Evolutionary conservation across 92 coral and sea anemone species (phyloP).

Genomic region (Phenganax subtilis): DNA sequence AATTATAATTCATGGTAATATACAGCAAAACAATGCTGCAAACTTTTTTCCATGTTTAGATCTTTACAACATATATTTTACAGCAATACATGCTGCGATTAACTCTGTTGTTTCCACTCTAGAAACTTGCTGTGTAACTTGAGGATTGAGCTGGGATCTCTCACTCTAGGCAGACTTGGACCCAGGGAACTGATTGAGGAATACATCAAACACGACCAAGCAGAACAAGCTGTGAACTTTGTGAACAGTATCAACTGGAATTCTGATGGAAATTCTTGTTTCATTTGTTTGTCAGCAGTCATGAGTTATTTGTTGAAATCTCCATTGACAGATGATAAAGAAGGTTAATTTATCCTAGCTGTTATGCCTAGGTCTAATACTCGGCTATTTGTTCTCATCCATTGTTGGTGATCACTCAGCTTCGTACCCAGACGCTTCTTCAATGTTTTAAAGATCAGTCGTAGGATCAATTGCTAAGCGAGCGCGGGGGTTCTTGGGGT

Average conservation of each 20-base stretch:
- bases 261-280: slow-evolving; percentile 78
- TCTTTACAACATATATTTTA: no score
- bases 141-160: slow-evolving; percentile 83
- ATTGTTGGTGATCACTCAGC: no score
- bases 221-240: slow-evolving; percentile 95
- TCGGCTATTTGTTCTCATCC: no score
- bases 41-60: no score
- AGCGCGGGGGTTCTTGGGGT: no score
- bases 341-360: slow-evolving; percentile 46
- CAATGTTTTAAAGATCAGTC: no score
- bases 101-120: background rate
- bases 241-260: slow-evolving; percentile 98
- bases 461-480: no score
- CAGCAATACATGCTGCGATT: no score
- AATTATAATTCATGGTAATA: no score
- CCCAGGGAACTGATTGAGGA: slow-evolving; percentile 77
- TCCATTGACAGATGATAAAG: slow-evolving; percentile 77
- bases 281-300: slow-evolving; percentile 75
- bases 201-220: slow-evolving; percentile 83
- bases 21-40: background rate
- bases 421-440: no score
- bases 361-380: no score
- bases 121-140: slow-evolving; percentile 84
- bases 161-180: slow-evolving; percentile 78
- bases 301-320: slow-evolving; percentile 78